Percentiles rank a stretch among this genome's conserved stretches.
These are phyloP conservation scores for Cetonia aurata DNA, from an alignment of 2,888 invertebrate genomes.

Conservation along the genomic window DNA sequence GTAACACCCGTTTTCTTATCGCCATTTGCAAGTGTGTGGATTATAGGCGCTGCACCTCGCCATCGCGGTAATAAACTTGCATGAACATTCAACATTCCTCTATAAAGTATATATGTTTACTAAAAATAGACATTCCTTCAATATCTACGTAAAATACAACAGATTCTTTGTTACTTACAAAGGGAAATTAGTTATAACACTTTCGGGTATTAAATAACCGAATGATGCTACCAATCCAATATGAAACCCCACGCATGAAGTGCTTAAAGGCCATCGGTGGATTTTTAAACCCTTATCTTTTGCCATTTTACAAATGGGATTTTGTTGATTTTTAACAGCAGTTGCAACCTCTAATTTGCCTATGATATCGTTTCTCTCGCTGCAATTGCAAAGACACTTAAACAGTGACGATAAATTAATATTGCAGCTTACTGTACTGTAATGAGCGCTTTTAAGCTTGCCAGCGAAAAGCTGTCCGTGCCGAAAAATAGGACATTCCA, in stretches of 20 bases:
- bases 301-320: conserved; percentile 79
- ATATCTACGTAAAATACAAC: background rate
- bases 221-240: conserved; percentile 94
- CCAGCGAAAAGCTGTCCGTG: conserved; percentile 84
- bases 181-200: conserved; percentile 82
- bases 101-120: conserved; percentile 63
- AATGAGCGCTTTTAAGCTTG: conserved; percentile 78
- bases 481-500: conserved; percentile 88
- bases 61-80: conserved; percentile 92
- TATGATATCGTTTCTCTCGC: conserved; percentile 69
- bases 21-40: conserved; percentile 86
- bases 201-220: conserved; percentile 87
- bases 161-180: conserved; percentile 73
- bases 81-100: conserved; percentile 95
- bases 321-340: conserved; percentile 72
- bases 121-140: conserved; percentile 36
- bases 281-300: conserved; percentile 71
- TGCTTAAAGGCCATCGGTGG: conserved; percentile 75
- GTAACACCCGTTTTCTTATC: conserved; percentile 86
- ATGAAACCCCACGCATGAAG: conserved; percentile 74
- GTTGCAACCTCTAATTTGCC: conserved; percentile 78
- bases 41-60: conserved; percentile 94
- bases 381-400: conserved; percentile 1
- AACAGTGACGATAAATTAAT: background rate
- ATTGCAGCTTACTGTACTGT: conserved; percentile 73